Evolutionary conservation across 2,113 vertebrate genomes (phyloP), one percentile per base, ranked within the genome.

Genomic region (Scytalopus superciliaris): DNA sequence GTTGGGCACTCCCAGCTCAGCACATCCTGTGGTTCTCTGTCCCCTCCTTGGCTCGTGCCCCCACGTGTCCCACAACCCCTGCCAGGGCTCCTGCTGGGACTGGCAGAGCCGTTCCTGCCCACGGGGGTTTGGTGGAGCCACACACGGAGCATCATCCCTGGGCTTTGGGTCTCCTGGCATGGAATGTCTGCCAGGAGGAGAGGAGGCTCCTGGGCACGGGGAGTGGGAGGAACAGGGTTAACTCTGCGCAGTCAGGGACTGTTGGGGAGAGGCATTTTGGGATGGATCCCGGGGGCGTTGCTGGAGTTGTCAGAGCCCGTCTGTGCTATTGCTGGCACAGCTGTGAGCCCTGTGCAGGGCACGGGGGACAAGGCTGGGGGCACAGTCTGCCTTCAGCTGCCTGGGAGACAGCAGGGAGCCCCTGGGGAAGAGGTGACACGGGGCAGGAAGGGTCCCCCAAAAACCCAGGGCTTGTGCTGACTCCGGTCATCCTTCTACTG

Each of bases 381-480:
- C n/a, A n/a, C n/a, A n/a, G n/a, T n/a, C 40, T 42, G 15, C 74
- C 76, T 72, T 69, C 53, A 4, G 22, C 16, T 56, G 4, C n/a
- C 30, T 11, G 15, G 7, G 50, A 59, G 37, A 33, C 7, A 1
- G 33, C 37, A 27, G 53, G 42, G 42, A 37, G 22, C 16, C 14
- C 16, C 14, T 47, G 14, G 27, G 23, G 39, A 69, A 42, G 17
- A 27, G 28, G 10, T n/a, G 28, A 14, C 35, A 3, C 7, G 0
- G 5, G 12, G 31, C 24, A 24, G 53, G 0, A 1, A 30, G n/a
- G 53, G 25, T 1, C 23, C 37, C 39, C 19, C 0, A 1, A 18
- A 23, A 27, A 9, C 8, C 30, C 47, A 40, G 49, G 3, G 19
- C 31, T 53, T 44, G 64, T 19, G 40, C 66, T 56, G 53, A 31